Evolutionary conservation across 2,888 invertebrate species (phyloP).

Genomic region (Coenonympha glycerion): DNA sequence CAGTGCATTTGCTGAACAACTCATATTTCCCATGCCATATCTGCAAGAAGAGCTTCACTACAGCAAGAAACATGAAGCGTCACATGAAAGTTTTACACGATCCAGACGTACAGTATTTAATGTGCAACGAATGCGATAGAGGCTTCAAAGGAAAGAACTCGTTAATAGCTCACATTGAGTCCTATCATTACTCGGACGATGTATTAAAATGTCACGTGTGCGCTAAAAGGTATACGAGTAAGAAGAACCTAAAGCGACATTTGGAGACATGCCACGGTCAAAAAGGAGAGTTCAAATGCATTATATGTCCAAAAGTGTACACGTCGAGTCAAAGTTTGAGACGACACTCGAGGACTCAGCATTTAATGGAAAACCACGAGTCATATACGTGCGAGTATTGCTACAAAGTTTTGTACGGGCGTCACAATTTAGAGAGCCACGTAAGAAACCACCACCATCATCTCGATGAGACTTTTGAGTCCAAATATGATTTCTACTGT

Average conservation of each 20-base stretch:
- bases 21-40: constrained; percentile 42
- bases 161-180: constrained; percentile 47
- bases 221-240: constrained; percentile 49
- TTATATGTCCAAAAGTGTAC: constrained; percentile 55
- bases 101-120: constrained; percentile 44
- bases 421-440: constrained; percentile 38
- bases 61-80: constrained; percentile 50
- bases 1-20: constrained; percentile 48
- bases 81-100: constrained; percentile 54
- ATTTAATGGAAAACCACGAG: constrained; percentile 33
- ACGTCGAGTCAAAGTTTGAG: constrained; percentile 54
- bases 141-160: constrained; percentile 49
- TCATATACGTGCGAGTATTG: constrained; percentile 35
- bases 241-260: constrained; percentile 51
- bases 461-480: not conserved
- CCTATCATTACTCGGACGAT: constrained; percentile 37
- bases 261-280: constrained; percentile 52
- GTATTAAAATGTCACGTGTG: constrained; percentile 46
- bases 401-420: constrained; percentile 32
- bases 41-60: constrained; percentile 51
- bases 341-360: constrained; percentile 42
- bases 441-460: constrained; percentile 27
- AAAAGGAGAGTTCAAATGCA: constrained; percentile 46
- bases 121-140: constrained; percentile 50
- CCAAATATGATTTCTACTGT: constrained; percentile 33